Conservation (phyloP, 1,140 invertebrate species). For the Bombus affinis region DNA sequence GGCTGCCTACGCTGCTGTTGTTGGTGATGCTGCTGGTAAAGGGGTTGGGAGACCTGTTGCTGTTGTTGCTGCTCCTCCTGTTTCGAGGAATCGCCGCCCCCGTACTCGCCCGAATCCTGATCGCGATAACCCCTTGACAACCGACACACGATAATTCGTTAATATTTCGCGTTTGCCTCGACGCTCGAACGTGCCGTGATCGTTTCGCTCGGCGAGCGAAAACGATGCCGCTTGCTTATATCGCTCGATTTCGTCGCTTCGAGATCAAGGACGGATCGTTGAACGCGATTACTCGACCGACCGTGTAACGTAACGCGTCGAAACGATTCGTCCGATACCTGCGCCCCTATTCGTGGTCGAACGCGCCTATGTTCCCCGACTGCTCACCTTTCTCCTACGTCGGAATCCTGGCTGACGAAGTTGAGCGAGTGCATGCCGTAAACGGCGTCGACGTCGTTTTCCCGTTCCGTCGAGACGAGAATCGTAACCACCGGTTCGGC, state of each 20-base stretch:
- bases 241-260: background rate
- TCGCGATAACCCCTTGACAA: conserved; percentile 60
- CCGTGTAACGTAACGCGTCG: too few species aligned
- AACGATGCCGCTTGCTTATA: too few species aligned
- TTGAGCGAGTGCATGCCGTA: conserved; percentile 66
- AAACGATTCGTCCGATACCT: background rate
- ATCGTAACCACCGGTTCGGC: conserved; percentile 66
- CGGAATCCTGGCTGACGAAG: conserved; percentile 62
- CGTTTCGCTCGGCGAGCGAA: background rate
- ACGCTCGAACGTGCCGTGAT: background rate
- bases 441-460: conserved; percentile 52
- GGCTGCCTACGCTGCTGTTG: conserved; percentile 26
- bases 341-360: too few species aligned
- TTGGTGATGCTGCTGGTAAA: conserved; percentile 55
- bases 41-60: conserved; percentile 65
- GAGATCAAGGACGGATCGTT: background rate
- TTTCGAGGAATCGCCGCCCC: conserved; percentile 41
- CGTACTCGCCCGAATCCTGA: conserved; percentile 38
- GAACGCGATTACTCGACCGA: background rate
- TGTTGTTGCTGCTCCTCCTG: conserved; percentile 60
- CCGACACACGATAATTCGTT: background rate
- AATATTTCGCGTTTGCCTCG: background rate
- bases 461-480: conserved; percentile 52
- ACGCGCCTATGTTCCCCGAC: too few species aligned
- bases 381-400: conserved; percentile 71